Conservation (phyloP, 2,888 invertebrate genomes). For the Machimus atricapillus region DNA sequence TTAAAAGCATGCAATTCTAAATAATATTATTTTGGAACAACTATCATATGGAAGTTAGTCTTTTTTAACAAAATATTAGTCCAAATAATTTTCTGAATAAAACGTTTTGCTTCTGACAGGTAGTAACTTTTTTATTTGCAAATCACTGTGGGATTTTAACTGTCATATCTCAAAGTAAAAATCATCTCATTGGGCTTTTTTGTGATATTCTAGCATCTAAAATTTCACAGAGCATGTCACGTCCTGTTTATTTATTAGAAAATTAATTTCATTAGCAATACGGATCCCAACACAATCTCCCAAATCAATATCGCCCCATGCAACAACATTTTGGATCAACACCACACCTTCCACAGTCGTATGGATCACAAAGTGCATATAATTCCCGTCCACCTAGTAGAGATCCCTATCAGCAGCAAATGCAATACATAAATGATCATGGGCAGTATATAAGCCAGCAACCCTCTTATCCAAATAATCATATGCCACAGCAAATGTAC, state of each 20-base stretch:
- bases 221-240: constrained; percentile 2
- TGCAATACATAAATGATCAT: constrained; percentile 61
- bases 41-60: not conserved
- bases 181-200: not conserved
- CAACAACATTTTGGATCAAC: constrained; percentile 60
- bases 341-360: constrained; percentile 59
- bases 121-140: not conserved
- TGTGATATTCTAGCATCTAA: not conserved
- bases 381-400: constrained; percentile 61
- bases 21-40: not conserved
- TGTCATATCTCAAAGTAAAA: not conserved
- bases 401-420: constrained; percentile 58
- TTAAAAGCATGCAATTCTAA: not conserved
- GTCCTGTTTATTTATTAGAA: not conserved
- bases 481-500: constrained; percentile 63
- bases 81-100: not conserved
- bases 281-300: constrained; percentile 65
- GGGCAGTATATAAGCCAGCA: constrained; percentile 62
- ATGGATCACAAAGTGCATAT: constrained; percentile 56
- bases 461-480: constrained; percentile 36
- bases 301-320: constrained; percentile 59
- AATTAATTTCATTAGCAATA: constrained; percentile 61
- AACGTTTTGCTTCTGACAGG: not conserved
- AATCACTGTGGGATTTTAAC: not conserved
- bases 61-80: not conserved